Evolutionary conservation across 2,113 vertebrate species (phyloP), one percentile per base, ranked within the genome.

Genomic region (Ochotona curzoniae): DNA sequence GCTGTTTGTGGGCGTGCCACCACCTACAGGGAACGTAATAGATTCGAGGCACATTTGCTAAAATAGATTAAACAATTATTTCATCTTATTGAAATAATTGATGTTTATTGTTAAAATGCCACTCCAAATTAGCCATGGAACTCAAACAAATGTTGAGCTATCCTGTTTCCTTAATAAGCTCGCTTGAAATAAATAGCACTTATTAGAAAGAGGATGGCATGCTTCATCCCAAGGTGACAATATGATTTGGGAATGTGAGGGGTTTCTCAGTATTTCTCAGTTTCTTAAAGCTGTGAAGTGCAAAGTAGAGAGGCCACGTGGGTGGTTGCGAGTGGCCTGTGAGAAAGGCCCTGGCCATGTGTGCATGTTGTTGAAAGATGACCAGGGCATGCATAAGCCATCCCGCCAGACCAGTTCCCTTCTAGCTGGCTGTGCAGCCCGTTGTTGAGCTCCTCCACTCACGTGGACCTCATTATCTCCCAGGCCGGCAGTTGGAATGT

Each of bases 31-130:
- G 57, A 90, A 44, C 51, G 38, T 79, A 74, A 64, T 92, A 60
- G 35, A 86, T 80, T 76, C 28, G 35, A 51, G 25, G 74, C 15
- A 85, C 8, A 12, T 66, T 87, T 90, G 30, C 75, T 85, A 78
- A 93, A 75, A 79, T 73, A 94, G 18, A 67, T 18, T 82, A 44
- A 44, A 44, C 38, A 76, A 90, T 78, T 82, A 47, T 82, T 93
- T 92, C 93, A 90, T 70, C 79, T 87, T 73, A 0, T 64, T 30
- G 11, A 83, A 94, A 84, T 47, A 81, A 89, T 78, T 76, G 8
- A 54, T 76, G 89, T 12, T 84, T 35, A 54, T 20, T n/a, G 2
- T 17, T 63, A 54, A 76, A 78, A 75, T 4, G 64, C 83, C 18
- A 44, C 60, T 47, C 74, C 38, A 78, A 63, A 38, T 26, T 80